These are phyloP conservation scores for Anthrax anthrax DNA, from an alignment of 2,888 invertebrate genomes.

Conservation along the genomic window DNA sequence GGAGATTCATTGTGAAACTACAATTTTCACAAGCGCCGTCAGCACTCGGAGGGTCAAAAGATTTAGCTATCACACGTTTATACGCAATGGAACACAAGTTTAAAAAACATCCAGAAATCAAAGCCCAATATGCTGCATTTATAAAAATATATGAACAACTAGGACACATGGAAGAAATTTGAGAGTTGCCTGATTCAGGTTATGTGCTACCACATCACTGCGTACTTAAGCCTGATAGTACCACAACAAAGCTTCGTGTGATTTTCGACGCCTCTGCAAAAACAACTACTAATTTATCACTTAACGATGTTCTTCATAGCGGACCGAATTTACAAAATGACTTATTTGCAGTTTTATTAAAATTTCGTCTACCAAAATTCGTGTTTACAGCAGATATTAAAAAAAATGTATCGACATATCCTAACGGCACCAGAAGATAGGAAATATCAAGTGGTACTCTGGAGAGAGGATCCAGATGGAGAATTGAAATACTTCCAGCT, in stretches of 20 bases:
- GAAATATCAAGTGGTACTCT: constrained; percentile 13
- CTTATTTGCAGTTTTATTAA: neutral
- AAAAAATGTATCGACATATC: constrained; percentile 18
- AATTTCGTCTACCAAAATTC: neutral
- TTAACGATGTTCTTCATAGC: neutral
- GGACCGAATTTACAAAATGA: neutral
- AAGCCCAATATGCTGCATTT: neutral
- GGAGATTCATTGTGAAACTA: too few relatives aligned
- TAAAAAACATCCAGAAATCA: neutral
- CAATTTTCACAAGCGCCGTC: too few relatives aligned
- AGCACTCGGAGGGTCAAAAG: too few relatives aligned
- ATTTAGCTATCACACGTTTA: too few relatives aligned
- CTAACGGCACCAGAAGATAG: constrained; percentile 8
- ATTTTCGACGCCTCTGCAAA: neutral
- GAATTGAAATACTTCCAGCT: constrained; percentile 8
- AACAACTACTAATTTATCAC: neutral
- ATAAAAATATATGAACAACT: neutral
- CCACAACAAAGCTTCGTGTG: neutral
- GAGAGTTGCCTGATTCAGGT: neutral
- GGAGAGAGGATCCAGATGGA: constrained; percentile 6
- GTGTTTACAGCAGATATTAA: constrained; percentile 12
- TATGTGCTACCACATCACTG: neutral
- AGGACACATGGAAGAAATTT: neutral
- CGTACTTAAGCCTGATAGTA: neutral
- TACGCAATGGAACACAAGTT: too few relatives aligned